phyloP scores from a whole-genome alignment of 2,113 vertebrate species.

The Paramormyrops kingsleyae region DNA sequence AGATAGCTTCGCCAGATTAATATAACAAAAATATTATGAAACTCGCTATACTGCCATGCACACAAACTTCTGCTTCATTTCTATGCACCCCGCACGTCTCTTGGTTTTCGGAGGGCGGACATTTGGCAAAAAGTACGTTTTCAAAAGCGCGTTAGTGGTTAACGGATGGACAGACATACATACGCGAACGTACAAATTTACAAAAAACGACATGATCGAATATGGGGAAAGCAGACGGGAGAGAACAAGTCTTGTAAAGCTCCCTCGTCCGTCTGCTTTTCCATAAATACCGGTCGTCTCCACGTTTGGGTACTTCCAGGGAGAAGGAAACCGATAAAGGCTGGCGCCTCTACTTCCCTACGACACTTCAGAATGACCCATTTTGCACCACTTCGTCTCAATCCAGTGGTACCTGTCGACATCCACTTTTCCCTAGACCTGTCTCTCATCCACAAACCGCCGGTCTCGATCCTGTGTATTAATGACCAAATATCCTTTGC shows the following conservation, averaged over 20 bases:
- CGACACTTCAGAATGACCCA: not conserved
- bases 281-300: not conserved
- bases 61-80: not conserved
- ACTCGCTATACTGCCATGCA: not conserved
- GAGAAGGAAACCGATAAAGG: not conserved
- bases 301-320: not conserved
- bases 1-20: conserved; percentile 34
- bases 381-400: not conserved
- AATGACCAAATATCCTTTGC: not conserved
- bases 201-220: not conserved
- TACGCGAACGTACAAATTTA: not conserved
- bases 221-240: not conserved
- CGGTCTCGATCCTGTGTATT: not conserved
- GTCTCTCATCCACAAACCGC: not conserved
- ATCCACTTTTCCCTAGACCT: not conserved
- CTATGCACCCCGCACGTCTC: not conserved
- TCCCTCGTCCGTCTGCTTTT: not conserved
- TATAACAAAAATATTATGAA: conserved; percentile 30
- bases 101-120: not conserved
- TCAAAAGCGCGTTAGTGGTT: not conserved
- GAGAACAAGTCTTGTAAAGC: not conserved
- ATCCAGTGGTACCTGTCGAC: not conserved
- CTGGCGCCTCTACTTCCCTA: not conserved
- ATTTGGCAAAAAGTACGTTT: not conserved
- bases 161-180: not conserved